Base-by-base conservation (phyloP, 2,797 vertebrate genomes). In the Poecilia velifera region DNA sequence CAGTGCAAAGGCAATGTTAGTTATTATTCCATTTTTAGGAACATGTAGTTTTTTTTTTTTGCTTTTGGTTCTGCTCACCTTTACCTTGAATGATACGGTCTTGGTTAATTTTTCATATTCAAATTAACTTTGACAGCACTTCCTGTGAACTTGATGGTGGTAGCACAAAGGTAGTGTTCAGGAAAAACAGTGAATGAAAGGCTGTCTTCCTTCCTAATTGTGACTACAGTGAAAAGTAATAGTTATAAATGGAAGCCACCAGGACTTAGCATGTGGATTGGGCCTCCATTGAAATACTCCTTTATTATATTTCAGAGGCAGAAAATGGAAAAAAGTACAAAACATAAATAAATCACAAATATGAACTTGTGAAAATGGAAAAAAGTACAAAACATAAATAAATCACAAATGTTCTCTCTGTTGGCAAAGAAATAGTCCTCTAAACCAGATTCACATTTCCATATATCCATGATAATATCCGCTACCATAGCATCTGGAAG, bases 121-220 rank as follows among this genome's bases (percentile, higher is more conserved):
- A 83, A 87, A 93, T 75, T 86, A 82, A 83, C 76, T 85, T 79
- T 66, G 31, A 89, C 89, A 87, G 79, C 72, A 57, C 87, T 90
- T 93, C 89, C 91, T 93, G 84, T 75, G 77, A 74, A 41, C 70
- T 84, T 81, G 76, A 81, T 86, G 89, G 90, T 74, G 83, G 89
- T 90, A 90, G 87, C 76, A 80, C 55, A 78, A 84, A 78, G 78
- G 77, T 74, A 76, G 80, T 72, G 22, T 76, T 70, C 59, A 82
- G 87, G 66, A 81, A 90, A 93, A 91, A 91, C 88, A 90, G 83
- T 74, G 88, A 91, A 86, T 87, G 86, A 85, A 91, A 82, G 82
- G 76, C 87, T 92, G 94, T 93, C 93, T 94, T 90, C 80, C 64
- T 81, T 79, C 53, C 85, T 90, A 86, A 87, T 13, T 62, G 74